Evolutionary conservation across 2,888 invertebrate genomes (phyloP).

Genomic region (Mamestra brassicae): DNA sequence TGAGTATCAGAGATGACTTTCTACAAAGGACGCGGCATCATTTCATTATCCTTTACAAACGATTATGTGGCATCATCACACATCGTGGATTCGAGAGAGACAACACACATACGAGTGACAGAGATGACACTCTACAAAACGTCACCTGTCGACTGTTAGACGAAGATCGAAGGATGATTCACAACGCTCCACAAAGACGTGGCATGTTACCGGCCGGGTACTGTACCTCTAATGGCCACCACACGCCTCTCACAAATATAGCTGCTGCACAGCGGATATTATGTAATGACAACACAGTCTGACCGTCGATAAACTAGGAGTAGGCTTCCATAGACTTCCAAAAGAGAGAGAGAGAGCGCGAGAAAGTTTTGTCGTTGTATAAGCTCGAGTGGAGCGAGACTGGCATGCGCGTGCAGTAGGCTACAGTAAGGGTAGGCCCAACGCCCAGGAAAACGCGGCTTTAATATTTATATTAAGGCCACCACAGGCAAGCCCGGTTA

Average conservation of each 20-base stretch:
- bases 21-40: no score
- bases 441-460: no score
- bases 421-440: no score
- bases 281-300: conserved; percentile 16
- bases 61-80: not conserved
- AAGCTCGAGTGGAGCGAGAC: no score
- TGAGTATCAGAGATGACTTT: no score
- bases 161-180: not conserved
- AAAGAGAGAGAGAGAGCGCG: conserved; percentile 1
- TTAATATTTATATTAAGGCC: no score
- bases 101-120: not conserved
- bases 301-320: conserved; percentile 35
- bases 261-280: conserved; percentile 42
- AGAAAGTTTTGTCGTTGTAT: not conserved
- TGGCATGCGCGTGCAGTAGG: no score
- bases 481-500: no score
- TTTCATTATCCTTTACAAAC: no score
- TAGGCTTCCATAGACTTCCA: conserved; percentile 9
- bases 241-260: conserved; percentile 61
- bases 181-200: conserved; percentile 18
- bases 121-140: not conserved
- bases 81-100: not conserved
- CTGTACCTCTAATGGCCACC: conserved; percentile 7
- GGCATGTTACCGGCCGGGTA: conserved; percentile 13
- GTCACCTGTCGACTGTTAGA: not conserved